A percentile compares a stretch with the other conserved stretches of the same genome.
These are phyloP conservation scores for Brachionus manjavacas DNA, from an alignment of 1,140 invertebrate genomes.

Conservation along the genomic window DNA sequence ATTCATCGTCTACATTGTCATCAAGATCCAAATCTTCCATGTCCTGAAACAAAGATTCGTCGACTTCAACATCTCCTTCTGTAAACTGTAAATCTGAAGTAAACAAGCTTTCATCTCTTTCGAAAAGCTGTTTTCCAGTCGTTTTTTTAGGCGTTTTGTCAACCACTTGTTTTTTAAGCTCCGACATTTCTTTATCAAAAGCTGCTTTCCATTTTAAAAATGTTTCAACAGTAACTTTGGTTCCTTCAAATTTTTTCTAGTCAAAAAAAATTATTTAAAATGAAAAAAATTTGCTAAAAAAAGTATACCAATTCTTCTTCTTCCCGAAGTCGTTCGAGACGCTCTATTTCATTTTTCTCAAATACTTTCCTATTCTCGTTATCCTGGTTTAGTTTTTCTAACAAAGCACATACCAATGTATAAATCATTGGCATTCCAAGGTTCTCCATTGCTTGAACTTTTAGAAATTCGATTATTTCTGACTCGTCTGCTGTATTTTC, in stretches of 20 bases:
- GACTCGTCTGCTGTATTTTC: slow-evolving; percentile 74
- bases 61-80: slow-evolving; percentile 79
- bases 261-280: too few species aligned
- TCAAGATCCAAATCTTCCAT: slow-evolving; percentile 79
- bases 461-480: slow-evolving; percentile 62
- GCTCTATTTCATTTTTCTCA: slow-evolving; percentile 67
- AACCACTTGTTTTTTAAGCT: slow-evolving; percentile 66
- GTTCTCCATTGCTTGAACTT: slow-evolving; percentile 72
- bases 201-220: slow-evolving; percentile 87
- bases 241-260: slow-evolving; percentile 89
- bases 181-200: slow-evolving; percentile 82
- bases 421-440: slow-evolving; percentile 95
- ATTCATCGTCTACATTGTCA: slow-evolving; percentile 61
- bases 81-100: slow-evolving; percentile 80
- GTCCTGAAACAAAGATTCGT: slow-evolving; percentile 88
- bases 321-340: slow-evolving; percentile 63
- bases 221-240: slow-evolving; percentile 86
- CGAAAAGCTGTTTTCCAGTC: slow-evolving; percentile 79
- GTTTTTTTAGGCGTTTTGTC: slow-evolving; percentile 55
- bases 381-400: slow-evolving; percentile 63
- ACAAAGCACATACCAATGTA: slow-evolving; percentile 80
- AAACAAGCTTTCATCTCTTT: slow-evolving; percentile 80
- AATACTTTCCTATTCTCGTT: slow-evolving; percentile 68
- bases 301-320: slow-evolving; percentile 73
- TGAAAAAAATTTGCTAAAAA: not conserved